Conservation (phyloP, 2,797 vertebrate genomes). For the Caiman crocodilus region DNA sequence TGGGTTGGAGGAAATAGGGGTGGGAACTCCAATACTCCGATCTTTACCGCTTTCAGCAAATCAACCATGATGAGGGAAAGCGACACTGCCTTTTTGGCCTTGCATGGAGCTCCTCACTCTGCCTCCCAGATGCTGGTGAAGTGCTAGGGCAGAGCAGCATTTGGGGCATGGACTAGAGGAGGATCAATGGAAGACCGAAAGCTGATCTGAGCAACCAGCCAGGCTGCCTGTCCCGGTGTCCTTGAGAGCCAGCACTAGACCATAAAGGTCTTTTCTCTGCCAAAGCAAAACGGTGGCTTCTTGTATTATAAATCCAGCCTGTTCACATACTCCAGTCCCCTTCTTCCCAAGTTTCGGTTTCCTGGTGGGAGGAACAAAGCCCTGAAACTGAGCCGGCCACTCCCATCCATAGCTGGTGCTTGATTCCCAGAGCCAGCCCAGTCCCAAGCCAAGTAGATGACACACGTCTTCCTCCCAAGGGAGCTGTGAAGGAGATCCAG, state of each 20-base stretch:
- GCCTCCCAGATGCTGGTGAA: background rate
- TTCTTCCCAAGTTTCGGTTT: background rate
- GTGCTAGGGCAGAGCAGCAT: background rate
- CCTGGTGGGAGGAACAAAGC: background rate
- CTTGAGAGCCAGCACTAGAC: background rate
- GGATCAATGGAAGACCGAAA: background rate
- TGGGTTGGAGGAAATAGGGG: background rate
- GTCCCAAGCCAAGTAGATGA: background rate
- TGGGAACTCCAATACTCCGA: background rate
- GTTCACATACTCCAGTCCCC: background rate
- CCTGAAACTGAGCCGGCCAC: background rate
- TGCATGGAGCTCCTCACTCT: background rate
- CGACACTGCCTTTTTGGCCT: background rate
- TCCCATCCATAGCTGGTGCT: background rate
- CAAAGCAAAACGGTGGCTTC: background rate
- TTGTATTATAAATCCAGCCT: background rate
- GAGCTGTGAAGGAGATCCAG: background rate
- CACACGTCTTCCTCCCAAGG: background rate
- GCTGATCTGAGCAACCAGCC: background rate
- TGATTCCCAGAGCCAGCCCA: background rate
- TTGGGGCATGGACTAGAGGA: background rate
- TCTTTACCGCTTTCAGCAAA: background rate
- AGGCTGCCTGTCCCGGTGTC: background rate
- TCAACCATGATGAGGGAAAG: background rate
- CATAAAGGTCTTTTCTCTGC: background rate